Evolutionary conservation across 1,140 invertebrate species (phyloP).

Genomic region (Ephestia elutella): DNA sequence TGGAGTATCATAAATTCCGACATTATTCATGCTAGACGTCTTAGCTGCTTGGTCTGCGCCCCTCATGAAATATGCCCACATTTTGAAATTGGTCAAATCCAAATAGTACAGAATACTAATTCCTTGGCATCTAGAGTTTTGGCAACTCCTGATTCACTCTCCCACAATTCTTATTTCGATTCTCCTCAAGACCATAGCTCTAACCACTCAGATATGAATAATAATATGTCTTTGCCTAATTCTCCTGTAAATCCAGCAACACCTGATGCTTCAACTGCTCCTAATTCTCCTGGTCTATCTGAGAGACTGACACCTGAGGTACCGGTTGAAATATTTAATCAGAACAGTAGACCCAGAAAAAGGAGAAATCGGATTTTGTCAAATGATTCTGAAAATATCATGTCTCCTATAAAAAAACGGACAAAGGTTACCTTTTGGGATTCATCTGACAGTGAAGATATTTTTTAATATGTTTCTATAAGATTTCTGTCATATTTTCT

Average conservation of each 20-base stretch:
- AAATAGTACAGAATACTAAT: slow-evolving; percentile 10
- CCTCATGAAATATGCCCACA: slow-evolving; percentile 13
- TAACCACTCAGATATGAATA: too few species aligned
- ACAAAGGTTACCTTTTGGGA: too few species aligned
- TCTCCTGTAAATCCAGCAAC: neutral
- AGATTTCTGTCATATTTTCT: too few species aligned
- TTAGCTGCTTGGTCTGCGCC: slow-evolving; percentile 12
- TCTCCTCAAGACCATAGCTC: too few species aligned
- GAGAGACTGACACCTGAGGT: slow-evolving; percentile 1
- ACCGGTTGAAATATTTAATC: neutral
- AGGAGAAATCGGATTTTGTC: neutral
- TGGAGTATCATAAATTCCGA: slow-evolving; percentile 1
- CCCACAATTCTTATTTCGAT: too few species aligned
- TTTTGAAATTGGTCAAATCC: slow-evolving; percentile 18
- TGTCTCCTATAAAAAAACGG: too few species aligned
- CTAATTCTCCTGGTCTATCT: neutral
- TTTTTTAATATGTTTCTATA: neutral
- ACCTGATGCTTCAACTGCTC: neutral
- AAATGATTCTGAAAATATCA: neutral
- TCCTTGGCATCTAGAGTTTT: too few species aligned
- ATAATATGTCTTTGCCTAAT: too few species aligned
- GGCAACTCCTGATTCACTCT: too few species aligned
- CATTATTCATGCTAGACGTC: slow-evolving; percentile 10
- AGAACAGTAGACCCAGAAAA: neutral
- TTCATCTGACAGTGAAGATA: neutral